Conservation (phyloP, 2,797 vertebrate genomes). For the Momotus momota region DNA sequence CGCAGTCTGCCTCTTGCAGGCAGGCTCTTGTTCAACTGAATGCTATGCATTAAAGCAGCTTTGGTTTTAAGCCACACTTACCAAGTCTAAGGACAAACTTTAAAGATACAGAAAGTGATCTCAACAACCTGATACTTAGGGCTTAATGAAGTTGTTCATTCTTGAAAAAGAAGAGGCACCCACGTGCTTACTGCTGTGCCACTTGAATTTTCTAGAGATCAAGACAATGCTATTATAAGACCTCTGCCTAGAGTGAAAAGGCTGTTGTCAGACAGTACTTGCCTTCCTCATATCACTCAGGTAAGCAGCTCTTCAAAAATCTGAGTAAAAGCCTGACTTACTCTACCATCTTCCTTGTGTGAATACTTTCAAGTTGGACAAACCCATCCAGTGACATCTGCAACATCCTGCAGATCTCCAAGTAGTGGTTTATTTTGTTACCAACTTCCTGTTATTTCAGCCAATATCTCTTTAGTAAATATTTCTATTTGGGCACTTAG, state of each 20-base stretch:
- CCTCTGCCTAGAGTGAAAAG: conserved; percentile 96
- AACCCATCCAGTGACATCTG: neutral
- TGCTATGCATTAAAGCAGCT: too few species aligned
- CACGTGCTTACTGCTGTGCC: neutral
- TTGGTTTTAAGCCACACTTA: neutral
- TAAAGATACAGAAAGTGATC: neutral
- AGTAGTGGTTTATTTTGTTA: neutral
- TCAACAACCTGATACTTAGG: neutral
- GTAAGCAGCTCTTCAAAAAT: conserved; percentile 73
- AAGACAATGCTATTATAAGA: conserved; percentile 96
- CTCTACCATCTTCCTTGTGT: fast-evolving
- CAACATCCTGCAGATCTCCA: neutral
- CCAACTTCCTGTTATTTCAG: neutral
- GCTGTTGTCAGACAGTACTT: conserved; percentile 93
- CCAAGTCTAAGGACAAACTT: neutral
- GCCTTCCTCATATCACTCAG: conserved; percentile 97
- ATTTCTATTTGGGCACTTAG: neutral
- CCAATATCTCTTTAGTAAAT: neutral
- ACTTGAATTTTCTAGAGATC: conserved; percentile 83
- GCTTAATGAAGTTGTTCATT: neutral
- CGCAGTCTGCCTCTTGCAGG: neutral
- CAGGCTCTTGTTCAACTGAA: neutral
- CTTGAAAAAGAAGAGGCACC: neutral
- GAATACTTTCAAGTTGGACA: neutral
- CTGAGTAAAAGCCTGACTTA: neutral